These are phyloP conservation scores for Yponomeuta plumbellus DNA, from an alignment of 2,888 invertebrate species.

Conservation along the genomic window DNA sequence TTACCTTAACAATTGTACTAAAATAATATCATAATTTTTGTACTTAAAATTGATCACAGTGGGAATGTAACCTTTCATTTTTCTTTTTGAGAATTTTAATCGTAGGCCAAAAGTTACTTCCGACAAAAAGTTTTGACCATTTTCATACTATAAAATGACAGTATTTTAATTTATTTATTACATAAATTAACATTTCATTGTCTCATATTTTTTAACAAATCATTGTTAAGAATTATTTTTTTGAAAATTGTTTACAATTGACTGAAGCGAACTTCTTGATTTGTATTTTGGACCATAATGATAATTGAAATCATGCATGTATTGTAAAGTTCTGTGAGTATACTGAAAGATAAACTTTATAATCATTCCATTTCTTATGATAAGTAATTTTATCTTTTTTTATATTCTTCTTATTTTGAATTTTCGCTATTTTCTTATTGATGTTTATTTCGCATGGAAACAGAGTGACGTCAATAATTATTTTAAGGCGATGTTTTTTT, in stretches of 20 bases:
- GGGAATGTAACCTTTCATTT: constrained; percentile 60
- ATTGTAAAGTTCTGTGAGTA: constrained; percentile 60
- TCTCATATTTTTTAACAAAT: constrained; percentile 40
- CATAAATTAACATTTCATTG: constrained; percentile 47
- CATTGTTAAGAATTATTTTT: constrained; percentile 54
- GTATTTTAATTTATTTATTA: constrained; percentile 69
- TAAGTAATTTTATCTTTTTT: constrained; percentile 45
- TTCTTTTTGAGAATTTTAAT: constrained; percentile 62
- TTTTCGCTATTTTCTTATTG: constrained; percentile 56
- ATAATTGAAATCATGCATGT: constrained; percentile 52
- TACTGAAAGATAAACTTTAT: constrained; percentile 65
- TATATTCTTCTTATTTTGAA: constrained; percentile 42
- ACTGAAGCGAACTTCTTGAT: constrained; percentile 59
- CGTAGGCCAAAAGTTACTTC: constrained; percentile 27
- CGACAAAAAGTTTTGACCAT: constrained; percentile 30
- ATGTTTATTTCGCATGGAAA: constrained; percentile 58
- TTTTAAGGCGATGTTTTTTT: constrained; percentile 33
- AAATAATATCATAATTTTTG: constrained; percentile 53
- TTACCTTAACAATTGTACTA: constrained; percentile 43
- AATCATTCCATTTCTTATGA: constrained; percentile 70
- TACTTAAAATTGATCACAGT: constrained; percentile 69
- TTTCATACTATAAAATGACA: constrained; percentile 56
- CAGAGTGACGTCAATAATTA: constrained; percentile 38
- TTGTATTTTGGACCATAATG: constrained; percentile 53
- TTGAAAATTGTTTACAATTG: constrained; percentile 66